A percentile compares a stretch with the other conserved stretches of the same genome.
Evolutionary conservation across 1,140 invertebrate genomes (phyloP).

Genomic region (Drosophila chauvacae): DNA sequence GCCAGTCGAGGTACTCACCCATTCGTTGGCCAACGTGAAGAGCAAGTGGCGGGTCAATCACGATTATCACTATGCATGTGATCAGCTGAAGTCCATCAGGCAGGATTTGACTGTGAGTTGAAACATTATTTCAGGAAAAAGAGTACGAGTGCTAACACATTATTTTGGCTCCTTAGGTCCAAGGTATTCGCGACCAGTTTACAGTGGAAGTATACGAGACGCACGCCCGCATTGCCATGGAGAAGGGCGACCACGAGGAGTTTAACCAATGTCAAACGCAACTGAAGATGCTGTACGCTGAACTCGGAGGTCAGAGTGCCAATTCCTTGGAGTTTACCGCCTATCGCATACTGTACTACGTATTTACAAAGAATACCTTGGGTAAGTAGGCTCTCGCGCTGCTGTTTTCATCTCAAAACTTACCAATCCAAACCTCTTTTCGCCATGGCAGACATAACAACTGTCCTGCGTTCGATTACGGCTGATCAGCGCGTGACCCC

Average conservation of each 20-base stretch:
- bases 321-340: constrained; percentile 96
- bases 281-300: constrained; percentile 95
- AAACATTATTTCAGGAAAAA: background rate
- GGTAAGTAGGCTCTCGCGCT: constrained; percentile 87
- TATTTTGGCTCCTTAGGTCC: constrained; percentile 88
- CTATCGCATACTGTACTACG: constrained; percentile 98
- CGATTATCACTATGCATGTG: constrained; percentile 98
- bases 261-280: constrained; percentile 99
- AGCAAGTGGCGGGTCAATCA: constrained; percentile 94
- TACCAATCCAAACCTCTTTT: constrained; percentile 21
- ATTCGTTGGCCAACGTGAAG: constrained; percentile 95
- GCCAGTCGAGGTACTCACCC: constrained; percentile 93
- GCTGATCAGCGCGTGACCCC: constrained; percentile 92
- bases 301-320: constrained; percentile 87
- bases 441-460: constrained; percentile 93
- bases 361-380: constrained; percentile 98
- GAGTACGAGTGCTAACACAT: background rate
- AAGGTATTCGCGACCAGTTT: constrained; percentile 96
- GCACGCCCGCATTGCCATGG: constrained; percentile 97
- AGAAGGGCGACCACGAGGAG: constrained; percentile 98
- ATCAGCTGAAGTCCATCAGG: constrained; percentile 99
- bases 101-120: constrained; percentile 97
- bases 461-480: constrained; percentile 92
- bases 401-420: background rate
- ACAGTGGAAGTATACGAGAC: constrained; percentile 99